Percentiles rank a stretch among this genome's conserved stretches.
Evolutionary conservation across 1,140 invertebrate species (phyloP).

Genomic region (Eumaeus atala): DNA sequence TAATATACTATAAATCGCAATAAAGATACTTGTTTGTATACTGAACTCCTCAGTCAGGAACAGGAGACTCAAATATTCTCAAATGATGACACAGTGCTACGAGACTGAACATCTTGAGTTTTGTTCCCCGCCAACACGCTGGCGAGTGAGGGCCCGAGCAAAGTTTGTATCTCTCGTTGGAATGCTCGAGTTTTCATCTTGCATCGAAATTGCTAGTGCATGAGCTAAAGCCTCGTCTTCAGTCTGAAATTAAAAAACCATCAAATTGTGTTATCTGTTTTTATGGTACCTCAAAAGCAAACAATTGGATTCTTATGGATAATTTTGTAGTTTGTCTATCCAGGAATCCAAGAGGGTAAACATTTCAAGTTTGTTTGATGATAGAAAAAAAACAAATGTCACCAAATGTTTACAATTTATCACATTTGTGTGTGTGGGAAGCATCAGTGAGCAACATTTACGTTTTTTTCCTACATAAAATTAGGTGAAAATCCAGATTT

Average conservation of each 20-base stretch:
- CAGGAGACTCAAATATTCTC: background rate
- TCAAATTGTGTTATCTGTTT: background rate
- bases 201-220: conserved; percentile 86
- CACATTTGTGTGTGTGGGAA: no score
- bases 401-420: no score
- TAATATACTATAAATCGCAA: no score
- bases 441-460: no score
- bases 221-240: conserved; percentile 92
- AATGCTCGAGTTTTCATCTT: conserved; percentile 55
- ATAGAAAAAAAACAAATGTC: no score
- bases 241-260: conserved; percentile 61
- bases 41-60: no score
- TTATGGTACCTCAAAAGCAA: background rate
- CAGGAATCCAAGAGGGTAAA: no score
- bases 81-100: conserved; percentile 32
- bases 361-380: background rate
- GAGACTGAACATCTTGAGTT: conserved; percentile 57
- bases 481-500: no score
- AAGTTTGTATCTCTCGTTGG: conserved; percentile 30
- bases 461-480: no score
- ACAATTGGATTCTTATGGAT: no score
- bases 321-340: no score
- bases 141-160: conserved; percentile 36
- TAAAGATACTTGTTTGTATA: no score
- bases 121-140: conserved; percentile 64